Conservation (phyloP, 1,140 invertebrate species). For the Musca domestica region DNA sequence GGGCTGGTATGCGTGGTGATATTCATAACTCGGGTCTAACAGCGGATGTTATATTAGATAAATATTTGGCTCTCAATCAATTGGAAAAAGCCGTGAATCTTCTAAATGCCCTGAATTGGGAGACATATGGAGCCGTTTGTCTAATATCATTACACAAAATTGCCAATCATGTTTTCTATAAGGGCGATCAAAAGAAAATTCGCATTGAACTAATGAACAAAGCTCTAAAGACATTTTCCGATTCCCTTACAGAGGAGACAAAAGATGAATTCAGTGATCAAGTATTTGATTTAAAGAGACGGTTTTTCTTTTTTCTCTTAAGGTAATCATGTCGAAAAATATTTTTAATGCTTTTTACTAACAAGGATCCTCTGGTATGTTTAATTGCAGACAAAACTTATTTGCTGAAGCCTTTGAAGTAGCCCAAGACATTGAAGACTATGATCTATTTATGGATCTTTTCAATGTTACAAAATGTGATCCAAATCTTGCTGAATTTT, state of each 20-base stretch:
- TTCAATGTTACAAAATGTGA: constrained; percentile 73
- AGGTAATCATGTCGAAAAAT: constrained; percentile 60
- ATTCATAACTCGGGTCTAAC: constrained; percentile 56
- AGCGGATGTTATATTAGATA: constrained; percentile 62
- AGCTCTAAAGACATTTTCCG: constrained; percentile 67
- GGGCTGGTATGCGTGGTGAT: constrained; percentile 47
- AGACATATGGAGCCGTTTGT: constrained; percentile 65
- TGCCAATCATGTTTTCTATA: constrained; percentile 63
- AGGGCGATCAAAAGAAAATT: constrained; percentile 58
- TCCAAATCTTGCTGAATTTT: constrained; percentile 65
- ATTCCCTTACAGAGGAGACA: constrained; percentile 65
- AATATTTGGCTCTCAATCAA: constrained; percentile 65
- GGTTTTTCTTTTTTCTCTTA: constrained; percentile 77
- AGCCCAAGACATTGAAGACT: constrained; percentile 78
- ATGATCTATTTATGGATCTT: constrained; percentile 81
- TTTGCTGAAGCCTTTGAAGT: constrained; percentile 84
- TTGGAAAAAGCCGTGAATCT: constrained; percentile 70
- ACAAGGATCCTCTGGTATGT: background rate
- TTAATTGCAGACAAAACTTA: constrained; percentile 64
- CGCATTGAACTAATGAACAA: constrained; percentile 68
- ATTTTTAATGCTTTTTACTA: too few relatives aligned
- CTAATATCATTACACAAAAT: constrained; percentile 70
- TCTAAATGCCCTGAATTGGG: constrained; percentile 69
- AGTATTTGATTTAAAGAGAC: constrained; percentile 69
- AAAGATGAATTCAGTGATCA: constrained; percentile 71